Evolutionary conservation across 2,113 vertebrate species (phyloP).

Genomic region (Theropithecus gelada): DNA sequence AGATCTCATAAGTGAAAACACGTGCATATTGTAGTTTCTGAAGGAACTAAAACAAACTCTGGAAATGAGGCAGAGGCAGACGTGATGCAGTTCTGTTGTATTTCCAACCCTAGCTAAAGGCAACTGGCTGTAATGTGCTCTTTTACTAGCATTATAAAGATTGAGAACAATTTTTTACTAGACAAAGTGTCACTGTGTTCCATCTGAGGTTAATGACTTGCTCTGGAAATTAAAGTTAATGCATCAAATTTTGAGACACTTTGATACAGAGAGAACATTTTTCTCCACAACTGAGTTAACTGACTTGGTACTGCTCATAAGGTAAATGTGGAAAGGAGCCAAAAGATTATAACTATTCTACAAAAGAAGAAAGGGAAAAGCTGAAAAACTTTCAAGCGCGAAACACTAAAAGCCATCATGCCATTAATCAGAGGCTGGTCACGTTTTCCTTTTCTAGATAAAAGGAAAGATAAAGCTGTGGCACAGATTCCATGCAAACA

Average conservation of each 20-base stretch:
- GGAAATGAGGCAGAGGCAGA: background rate
- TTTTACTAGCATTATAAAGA: background rate
- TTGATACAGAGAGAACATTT: conserved; percentile 5
- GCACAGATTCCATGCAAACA: conserved; percentile 30
- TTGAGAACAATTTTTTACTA: conserved; percentile 32
- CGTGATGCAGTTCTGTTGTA: background rate
- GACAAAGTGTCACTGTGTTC: background rate
- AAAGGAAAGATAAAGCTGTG: background rate
- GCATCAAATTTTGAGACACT: conserved; percentile 29
- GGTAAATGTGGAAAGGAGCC: background rate
- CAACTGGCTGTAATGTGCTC: background rate
- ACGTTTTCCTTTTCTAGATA: background rate
- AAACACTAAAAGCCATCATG: conserved; percentile 6
- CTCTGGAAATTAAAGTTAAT: conserved; percentile 61
- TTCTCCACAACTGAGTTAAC: conserved; percentile 21
- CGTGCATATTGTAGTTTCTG: background rate
- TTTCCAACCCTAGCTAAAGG: background rate
- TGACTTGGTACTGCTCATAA: background rate
- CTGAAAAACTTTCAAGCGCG: background rate
- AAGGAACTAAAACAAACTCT: background rate
- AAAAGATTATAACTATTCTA: conserved; percentile 41
- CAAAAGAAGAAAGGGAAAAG: conserved; percentile 20
- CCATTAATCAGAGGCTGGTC: background rate
- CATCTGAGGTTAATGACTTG: conserved; percentile 25
- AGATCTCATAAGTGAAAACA: too few relatives aligned